phyloP scores from a whole-genome alignment of 2,888 invertebrate genomes.

The Andrena dorsata region DNA sequence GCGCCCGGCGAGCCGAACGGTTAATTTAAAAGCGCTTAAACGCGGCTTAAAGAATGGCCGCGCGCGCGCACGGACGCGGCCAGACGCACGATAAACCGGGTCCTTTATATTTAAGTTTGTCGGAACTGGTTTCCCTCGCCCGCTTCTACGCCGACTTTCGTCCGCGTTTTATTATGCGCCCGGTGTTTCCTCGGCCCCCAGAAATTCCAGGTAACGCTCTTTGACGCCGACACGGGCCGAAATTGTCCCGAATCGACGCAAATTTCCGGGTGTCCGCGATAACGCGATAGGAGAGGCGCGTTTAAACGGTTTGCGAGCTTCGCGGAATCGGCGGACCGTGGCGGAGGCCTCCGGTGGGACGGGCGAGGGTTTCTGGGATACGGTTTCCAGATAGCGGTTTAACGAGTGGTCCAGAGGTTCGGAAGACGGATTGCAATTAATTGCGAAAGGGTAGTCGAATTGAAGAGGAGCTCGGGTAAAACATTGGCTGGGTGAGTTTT shows the following conservation, averaged over 20 bases:
- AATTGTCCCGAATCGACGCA: conserved; percentile 5
- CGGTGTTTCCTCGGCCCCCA: conserved; percentile 1
- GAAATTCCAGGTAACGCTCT: conserved; percentile 32
- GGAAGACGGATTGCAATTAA: no score
- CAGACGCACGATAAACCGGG: conserved; percentile 1
- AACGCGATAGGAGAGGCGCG: neutral
- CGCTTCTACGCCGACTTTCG: conserved; percentile 22
- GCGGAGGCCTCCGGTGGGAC: no score
- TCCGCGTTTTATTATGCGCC: conserved; percentile 25
- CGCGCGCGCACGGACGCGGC: neutral
- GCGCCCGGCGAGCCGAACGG: neutral
- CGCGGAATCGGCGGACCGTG: neutral
- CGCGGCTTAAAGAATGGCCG: conserved; percentile 9
- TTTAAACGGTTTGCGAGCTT: neutral
- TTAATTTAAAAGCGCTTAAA: conserved; percentile 41
- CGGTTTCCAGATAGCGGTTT: no score
- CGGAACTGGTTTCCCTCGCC: conserved; percentile 33
- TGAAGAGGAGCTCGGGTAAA: no score
- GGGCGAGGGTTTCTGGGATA: no score
- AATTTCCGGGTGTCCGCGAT: conserved; percentile 15
- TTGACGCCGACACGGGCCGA: conserved; percentile 15
- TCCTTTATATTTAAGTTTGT: conserved; percentile 50
- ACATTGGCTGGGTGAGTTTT: no score
- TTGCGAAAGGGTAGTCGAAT: no score
- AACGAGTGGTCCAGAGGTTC: no score